These are phyloP conservation scores for Pseudomyrmex gracilis DNA, from an alignment of 1,140 invertebrate genomes.

Conservation along the genomic window DNA sequence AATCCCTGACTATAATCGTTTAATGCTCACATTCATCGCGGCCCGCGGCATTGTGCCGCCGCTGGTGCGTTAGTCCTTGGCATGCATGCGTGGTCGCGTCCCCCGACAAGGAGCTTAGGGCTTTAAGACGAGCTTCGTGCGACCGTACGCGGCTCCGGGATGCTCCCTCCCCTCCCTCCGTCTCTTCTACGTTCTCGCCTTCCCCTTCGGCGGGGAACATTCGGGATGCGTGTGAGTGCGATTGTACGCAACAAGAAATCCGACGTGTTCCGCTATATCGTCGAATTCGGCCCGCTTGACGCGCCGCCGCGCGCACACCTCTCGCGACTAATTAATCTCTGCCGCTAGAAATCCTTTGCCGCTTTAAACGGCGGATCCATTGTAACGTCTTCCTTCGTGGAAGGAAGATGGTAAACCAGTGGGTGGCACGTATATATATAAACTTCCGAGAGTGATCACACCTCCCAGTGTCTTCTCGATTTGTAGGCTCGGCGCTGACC, in stretches of 20 bases:
- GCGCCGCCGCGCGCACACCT: constrained; percentile 51
- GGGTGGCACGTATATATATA: constrained; percentile 38
- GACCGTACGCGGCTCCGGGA: constrained; percentile 54
- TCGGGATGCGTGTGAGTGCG: background rate
- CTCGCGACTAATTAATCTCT: constrained; percentile 82
- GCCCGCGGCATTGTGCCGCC: constrained; percentile 72
- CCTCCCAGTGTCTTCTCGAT: constrained; percentile 8
- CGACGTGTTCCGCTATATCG: background rate
- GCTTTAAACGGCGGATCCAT: constrained; percentile 59
- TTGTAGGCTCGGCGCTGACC: constrained; percentile 2
- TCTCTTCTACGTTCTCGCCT: background rate
- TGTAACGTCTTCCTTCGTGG: constrained; percentile 41
- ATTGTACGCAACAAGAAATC: constrained; percentile 43
- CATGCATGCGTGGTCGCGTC: constrained; percentile 79
- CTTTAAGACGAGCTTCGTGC: constrained; percentile 74
- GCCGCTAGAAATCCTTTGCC: constrained; percentile 68
- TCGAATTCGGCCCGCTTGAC: constrained; percentile 59
- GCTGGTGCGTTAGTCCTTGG: constrained; percentile 75
- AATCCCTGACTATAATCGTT: constrained; percentile 79
- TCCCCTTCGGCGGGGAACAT: background rate
- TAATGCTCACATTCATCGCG: constrained; percentile 80
- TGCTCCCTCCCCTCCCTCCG: background rate
- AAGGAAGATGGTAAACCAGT: constrained; percentile 13
- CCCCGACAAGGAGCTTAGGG: constrained; percentile 76
- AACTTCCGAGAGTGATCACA: constrained; percentile 55